These are phyloP conservation scores for Trachythela sp. DNA, from an alignment of 64 coral and sea anemone genomes.

Conservation along the genomic window DNA sequence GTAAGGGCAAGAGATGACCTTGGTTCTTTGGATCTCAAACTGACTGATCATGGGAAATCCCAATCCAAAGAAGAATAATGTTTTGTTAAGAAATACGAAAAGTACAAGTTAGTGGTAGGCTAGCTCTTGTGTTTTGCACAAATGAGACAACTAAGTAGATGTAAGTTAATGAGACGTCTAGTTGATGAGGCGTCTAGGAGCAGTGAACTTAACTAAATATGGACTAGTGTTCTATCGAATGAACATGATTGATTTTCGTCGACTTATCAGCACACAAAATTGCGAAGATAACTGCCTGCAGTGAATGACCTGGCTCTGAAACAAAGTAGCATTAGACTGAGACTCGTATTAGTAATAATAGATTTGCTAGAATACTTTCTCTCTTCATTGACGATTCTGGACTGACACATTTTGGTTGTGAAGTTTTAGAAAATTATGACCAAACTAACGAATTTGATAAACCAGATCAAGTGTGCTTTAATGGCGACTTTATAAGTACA, in stretches of 20 bases:
- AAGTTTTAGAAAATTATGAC: constrained; percentile 40
- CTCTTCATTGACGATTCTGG: constrained; percentile 52
- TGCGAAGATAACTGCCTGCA: neutral
- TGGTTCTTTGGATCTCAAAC: too few relatives aligned
- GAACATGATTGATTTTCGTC: too few relatives aligned
- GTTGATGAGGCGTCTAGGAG: constrained; percentile 1
- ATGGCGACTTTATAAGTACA: constrained; percentile 57
- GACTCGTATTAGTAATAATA: too few relatives aligned
- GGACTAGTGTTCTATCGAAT: neutral
- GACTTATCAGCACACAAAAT: neutral
- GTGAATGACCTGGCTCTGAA: neutral
- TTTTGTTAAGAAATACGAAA: too few relatives aligned
- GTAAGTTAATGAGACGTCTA: too few relatives aligned
- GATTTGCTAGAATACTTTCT: too few relatives aligned
- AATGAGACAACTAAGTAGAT: too few relatives aligned
- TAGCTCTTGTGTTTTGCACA: too few relatives aligned
- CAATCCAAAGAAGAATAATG: too few relatives aligned
- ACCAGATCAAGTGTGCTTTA: constrained; percentile 57
- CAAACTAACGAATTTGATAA: constrained; percentile 61
- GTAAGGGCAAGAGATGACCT: too few relatives aligned
- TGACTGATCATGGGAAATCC: too few relatives aligned
- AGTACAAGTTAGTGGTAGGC: too few relatives aligned
- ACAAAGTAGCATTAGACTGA: neutral
- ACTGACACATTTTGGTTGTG: constrained; percentile 58
- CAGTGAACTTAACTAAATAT: neutral